Percentiles rank a stretch among this genome's conserved stretches.
phyloP scores from a whole-genome alignment of 2,113 vertebrate species.

The Larimichthys polyactis region DNA sequence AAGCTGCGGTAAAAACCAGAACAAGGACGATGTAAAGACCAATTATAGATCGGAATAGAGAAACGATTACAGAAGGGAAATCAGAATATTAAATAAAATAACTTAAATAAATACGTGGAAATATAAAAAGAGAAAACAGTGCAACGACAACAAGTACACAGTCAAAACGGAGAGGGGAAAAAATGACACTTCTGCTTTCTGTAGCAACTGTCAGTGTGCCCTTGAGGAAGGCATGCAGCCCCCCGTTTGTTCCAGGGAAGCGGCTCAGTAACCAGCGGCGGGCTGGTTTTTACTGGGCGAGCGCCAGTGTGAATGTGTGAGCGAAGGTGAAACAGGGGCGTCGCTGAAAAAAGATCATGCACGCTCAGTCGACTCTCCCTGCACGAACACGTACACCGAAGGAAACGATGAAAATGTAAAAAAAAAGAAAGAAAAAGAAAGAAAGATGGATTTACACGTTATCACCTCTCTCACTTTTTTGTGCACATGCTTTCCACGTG shows the following conservation, averaged over 20 bases:
- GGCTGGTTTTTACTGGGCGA: not conserved
- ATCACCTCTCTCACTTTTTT: slow-evolving; percentile 56
- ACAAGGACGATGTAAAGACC: not conserved
- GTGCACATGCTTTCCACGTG: slow-evolving; percentile 75
- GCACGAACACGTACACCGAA: not conserved
- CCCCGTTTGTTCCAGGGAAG: not conserved
- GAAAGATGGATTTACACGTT: slow-evolving; percentile 15
- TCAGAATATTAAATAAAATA: not conserved
- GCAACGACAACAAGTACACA: not conserved
- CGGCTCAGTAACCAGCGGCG: slow-evolving; percentile 3
- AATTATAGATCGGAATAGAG: not conserved
- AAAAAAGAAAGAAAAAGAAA: no score
- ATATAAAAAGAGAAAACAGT: not conserved
- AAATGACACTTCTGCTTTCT: not conserved
- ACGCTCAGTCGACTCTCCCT: slow-evolving; percentile 43
- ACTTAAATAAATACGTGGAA: not conserved
- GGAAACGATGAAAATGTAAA: not conserved
- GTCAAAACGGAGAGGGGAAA: slow-evolving; percentile 4
- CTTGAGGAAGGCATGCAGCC: slow-evolving; percentile 40
- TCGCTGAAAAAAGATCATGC: slow-evolving; percentile 42
- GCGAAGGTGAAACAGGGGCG: not conserved
- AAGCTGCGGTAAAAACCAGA: not conserved
- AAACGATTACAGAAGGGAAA: not conserved
- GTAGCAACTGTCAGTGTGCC: not conserved
- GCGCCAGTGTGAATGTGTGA: not conserved